Evolutionary conservation across 2,797 vertebrate species (phyloP), one percentile per base, ranked within the genome.

Genomic region (Coregonus suidteri): DNA sequence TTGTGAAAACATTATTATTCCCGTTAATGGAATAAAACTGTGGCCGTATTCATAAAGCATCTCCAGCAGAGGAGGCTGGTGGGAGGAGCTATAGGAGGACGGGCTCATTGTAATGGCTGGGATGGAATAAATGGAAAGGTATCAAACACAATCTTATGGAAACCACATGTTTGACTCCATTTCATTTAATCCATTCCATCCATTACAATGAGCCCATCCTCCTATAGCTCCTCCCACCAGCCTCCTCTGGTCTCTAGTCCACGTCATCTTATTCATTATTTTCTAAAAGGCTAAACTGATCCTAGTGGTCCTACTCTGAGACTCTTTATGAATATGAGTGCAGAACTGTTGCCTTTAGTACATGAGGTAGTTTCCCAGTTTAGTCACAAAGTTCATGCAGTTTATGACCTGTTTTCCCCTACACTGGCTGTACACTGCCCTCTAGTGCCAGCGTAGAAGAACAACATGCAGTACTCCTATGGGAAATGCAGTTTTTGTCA

Each of bases 381-480:
- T 13, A 65, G 64, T 30, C 25, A 65, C 66, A 18, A 69, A n/a
- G 67, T 34, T 34, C 15, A 15, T 54, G 25, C 53, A 15, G 52
- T 18, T 31, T 4, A 72, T 56, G 30, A 56, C 30, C 52, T 4
- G 30, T 54, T 20, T 62, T 41, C 4, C 65, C 4, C 68, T 74
- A 75, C 37, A 31, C 37, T 73, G 65, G 70, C 13, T 77, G 25
- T 75, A 47, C 37, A 82, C 25, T 66, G 76, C 87, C 90, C 85
- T 85, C 91, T 93, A 88, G 88, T 90, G 93, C 34, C 51, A 3
- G 20, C 30, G 9, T 11, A 64, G 35, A 56, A 16, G 52, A 73
- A 73, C 30, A 34, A 34, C 65, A 67, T 35, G 18, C 18, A 20
- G 18, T 20, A 20, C 20, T 62, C 56, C 56, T 62, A 20, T 20